These are phyloP conservation scores for Heliconius eleuchia DNA, from an alignment of 1,140 invertebrate species.

Conservation along the genomic window DNA sequence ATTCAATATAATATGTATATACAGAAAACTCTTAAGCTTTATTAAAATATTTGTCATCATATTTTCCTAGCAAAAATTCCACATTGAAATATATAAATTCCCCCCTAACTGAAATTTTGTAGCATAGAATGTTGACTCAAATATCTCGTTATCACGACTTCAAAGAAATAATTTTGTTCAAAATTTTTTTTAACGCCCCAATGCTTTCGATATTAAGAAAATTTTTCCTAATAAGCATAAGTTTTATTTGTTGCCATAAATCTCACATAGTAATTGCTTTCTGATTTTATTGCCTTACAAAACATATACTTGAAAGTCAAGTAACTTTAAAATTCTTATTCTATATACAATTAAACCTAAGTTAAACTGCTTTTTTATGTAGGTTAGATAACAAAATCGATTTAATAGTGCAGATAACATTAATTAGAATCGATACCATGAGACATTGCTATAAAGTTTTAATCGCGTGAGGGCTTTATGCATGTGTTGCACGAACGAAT, in stretches of 20 bases:
- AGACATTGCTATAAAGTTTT: conserved; percentile 17
- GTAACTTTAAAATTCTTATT: neutral
- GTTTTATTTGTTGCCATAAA: neutral
- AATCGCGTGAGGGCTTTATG: conserved; percentile 19
- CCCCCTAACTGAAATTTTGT: neutral
- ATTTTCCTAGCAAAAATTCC: too few species aligned
- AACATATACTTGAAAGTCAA: neutral
- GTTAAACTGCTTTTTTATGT: neutral
- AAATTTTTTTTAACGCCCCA: neutral
- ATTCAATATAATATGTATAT: too few species aligned
- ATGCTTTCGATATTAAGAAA: neutral
- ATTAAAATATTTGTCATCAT: too few species aligned
- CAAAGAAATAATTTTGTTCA: neutral
- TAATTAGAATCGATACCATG: conserved; percentile 20
- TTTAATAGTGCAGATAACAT: conserved; percentile 12
- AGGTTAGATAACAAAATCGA: conserved; percentile 5
- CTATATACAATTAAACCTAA: neutral
- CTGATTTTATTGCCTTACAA: neutral
- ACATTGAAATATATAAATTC: too few species aligned
- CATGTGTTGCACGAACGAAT: conserved; percentile 11
- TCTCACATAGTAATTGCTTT: neutral
- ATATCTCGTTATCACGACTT: neutral
- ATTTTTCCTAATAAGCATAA: neutral
- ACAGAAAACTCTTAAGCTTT: too few species aligned
- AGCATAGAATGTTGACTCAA: neutral